phyloP scores from a whole-genome alignment of 2,113 vertebrate species.

The Coracopsis vasa region DNA sequence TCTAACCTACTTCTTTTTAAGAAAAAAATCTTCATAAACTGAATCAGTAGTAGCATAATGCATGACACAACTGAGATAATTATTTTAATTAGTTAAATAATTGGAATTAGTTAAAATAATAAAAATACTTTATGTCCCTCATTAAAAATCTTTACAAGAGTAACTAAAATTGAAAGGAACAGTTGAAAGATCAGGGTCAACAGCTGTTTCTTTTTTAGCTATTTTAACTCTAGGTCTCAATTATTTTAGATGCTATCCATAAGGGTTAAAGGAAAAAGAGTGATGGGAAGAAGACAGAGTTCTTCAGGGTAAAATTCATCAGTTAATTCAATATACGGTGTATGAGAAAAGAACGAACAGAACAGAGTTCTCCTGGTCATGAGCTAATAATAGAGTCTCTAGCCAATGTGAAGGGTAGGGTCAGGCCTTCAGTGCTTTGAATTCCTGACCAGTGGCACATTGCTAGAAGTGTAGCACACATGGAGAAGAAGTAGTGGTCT shows the following conservation, averaged over 20 bases:
- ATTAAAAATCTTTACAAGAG: constrained; percentile 2
- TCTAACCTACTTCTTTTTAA: background rate
- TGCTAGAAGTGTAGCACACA: background rate
- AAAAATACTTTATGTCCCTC: constrained; percentile 41
- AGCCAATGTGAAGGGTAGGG: background rate
- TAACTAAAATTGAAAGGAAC: constrained; percentile 50
- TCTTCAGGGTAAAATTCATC: constrained; percentile 12
- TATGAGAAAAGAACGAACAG: background rate
- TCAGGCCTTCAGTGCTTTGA: background rate
- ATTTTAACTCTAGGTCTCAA: constrained; percentile 1
- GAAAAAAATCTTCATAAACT: background rate
- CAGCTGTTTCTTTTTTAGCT: constrained; percentile 58
- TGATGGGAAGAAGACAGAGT: background rate
- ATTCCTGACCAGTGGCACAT: background rate
- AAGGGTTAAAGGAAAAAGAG: background rate
- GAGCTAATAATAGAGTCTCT: constrained; percentile 10
- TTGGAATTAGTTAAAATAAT: constrained; percentile 21
- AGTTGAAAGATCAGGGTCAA: constrained; percentile 38
- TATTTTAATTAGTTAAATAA: background rate
- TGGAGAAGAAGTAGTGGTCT: background rate
- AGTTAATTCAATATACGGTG: background rate
- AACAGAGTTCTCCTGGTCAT: background rate
- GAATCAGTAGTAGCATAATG: constrained; percentile 42
- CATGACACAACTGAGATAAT: background rate
- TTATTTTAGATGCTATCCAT: constrained; percentile 1